Conservation (phyloP, 2,113 vertebrate species). For the Poeciliopsis prolifica region DNA sequence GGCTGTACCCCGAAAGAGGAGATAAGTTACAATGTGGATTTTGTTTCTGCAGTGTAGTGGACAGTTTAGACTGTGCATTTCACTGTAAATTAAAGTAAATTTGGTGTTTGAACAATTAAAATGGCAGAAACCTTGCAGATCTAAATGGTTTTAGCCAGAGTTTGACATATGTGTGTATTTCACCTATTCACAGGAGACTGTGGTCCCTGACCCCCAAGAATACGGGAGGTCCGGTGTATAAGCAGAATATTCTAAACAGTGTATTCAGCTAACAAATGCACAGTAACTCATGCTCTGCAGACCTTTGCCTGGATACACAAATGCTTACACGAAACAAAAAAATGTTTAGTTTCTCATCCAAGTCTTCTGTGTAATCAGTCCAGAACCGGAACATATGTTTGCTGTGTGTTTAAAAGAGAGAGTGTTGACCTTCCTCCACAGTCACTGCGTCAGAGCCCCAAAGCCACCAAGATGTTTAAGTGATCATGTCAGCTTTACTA, state of each 20-base stretch:
- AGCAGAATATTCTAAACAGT: not conserved
- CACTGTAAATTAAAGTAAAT: too few species aligned
- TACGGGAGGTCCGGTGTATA: not conserved
- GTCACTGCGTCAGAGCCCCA: conserved; percentile 14
- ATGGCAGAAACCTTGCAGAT: too few species aligned
- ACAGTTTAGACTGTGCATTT: too few species aligned
- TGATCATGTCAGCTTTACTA: conserved; percentile 26
- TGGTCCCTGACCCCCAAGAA: too few species aligned
- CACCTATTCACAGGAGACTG: too few species aligned
- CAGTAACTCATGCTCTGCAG: not conserved
- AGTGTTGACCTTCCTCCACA: conserved; percentile 5
- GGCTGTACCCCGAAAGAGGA: too few species aligned
- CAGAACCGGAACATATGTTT: not conserved
- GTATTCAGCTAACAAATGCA: too few species aligned
- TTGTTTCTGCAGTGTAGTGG: too few species aligned
- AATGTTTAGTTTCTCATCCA: conserved; percentile 36
- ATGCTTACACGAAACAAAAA: not conserved
- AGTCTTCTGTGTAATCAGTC: conserved; percentile 14
- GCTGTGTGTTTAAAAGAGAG: conserved; percentile 1
- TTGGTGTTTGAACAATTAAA: too few species aligned
- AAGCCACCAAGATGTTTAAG: conserved; percentile 26
- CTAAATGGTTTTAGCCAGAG: too few species aligned
- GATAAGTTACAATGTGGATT: too few species aligned
- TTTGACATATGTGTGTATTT: too few species aligned
- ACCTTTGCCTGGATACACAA: not conserved